Evolutionary conservation across 2,888 invertebrate species (phyloP).

Genomic region (Eupsilia transversa): DNA sequence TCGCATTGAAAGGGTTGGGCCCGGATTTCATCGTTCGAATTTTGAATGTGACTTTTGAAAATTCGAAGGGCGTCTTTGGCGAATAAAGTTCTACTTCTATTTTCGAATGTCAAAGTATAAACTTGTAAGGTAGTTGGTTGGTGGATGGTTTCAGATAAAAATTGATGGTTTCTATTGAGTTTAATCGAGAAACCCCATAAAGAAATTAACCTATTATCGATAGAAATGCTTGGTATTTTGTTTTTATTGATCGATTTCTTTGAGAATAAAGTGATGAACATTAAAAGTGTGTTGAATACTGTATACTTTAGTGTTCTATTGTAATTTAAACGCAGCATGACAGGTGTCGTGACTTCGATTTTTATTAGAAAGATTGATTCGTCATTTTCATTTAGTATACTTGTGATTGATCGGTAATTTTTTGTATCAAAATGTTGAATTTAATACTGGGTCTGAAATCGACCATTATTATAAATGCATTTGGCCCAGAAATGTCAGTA

Average conservation of each 20-base stretch:
- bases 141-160: background rate
- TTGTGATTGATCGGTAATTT: conserved; percentile 16
- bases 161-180: background rate
- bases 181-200: background rate
- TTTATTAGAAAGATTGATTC: conserved; percentile 43
- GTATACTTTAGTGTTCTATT: conserved; percentile 5
- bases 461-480: background rate
- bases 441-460: background rate
- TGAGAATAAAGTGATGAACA: conserved; percentile 11
- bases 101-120: background rate
- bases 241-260: conserved; percentile 1
- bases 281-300: background rate
- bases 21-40: conserved; percentile 18
- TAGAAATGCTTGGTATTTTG: conserved; percentile 16
- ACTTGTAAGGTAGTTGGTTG: background rate
- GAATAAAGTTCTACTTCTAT: background rate
- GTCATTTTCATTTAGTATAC: conserved; percentile 41
- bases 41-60: conserved; percentile 26
- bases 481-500: background rate
- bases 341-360: conserved; percentile 41
- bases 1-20: conserved; percentile 51
- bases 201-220: background rate
- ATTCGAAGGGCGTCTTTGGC: conserved; percentile 3
- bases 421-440: background rate
- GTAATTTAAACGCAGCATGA: conserved; percentile 34